Percentiles rank a stretch among this genome's conserved stretches.
These are phyloP conservation scores for Drosophila lini DNA, from an alignment of 1,140 invertebrate species.

Conservation along the genomic window DNA sequence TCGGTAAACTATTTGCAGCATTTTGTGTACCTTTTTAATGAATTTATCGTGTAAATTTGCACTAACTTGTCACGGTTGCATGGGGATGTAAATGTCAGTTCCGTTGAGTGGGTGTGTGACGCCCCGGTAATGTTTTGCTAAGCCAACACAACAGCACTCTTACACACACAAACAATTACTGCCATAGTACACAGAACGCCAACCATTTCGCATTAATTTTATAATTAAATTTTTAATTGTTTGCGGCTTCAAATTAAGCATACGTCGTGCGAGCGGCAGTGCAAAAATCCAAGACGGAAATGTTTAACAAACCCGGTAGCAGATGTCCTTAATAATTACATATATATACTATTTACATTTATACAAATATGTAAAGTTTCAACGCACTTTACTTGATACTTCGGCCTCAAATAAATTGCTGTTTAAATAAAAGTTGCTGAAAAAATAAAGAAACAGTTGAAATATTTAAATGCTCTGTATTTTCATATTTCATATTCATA, in stretches of 20 bases:
- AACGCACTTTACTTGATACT: slow-evolving; percentile 28
- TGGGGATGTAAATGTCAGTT: neutral
- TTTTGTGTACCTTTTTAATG: slow-evolving; percentile 80
- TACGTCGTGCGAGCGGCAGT: slow-evolving; percentile 15
- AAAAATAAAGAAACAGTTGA: neutral
- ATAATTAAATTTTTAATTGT: slow-evolving; percentile 76
- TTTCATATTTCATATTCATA: no score
- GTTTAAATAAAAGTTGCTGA: neutral
- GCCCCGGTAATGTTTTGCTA: slow-evolving; percentile 55
- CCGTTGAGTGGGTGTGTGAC: slow-evolving; percentile 15
- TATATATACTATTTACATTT: no score
- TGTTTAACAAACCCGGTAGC: slow-evolving; percentile 53
- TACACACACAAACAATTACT: slow-evolving; percentile 25
- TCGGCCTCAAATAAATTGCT: slow-evolving; percentile 13
- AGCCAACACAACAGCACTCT: slow-evolving; percentile 24
- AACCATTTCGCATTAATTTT: slow-evolving; percentile 51
- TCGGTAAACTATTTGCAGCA: slow-evolving; percentile 59
- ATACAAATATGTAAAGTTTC: slow-evolving; percentile 8
- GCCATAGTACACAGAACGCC: neutral
- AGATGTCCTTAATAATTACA: slow-evolving; percentile 50
- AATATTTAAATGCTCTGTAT: neutral
- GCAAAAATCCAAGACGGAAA: slow-evolving; percentile 56
- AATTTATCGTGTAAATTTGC: slow-evolving; percentile 80
- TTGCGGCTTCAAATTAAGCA: slow-evolving; percentile 30
- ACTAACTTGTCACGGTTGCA: slow-evolving; percentile 56